Base-by-base conservation (phyloP, 37 sponge, comb jelly and placozoan genomes). In the Beroe ovata region DNA sequence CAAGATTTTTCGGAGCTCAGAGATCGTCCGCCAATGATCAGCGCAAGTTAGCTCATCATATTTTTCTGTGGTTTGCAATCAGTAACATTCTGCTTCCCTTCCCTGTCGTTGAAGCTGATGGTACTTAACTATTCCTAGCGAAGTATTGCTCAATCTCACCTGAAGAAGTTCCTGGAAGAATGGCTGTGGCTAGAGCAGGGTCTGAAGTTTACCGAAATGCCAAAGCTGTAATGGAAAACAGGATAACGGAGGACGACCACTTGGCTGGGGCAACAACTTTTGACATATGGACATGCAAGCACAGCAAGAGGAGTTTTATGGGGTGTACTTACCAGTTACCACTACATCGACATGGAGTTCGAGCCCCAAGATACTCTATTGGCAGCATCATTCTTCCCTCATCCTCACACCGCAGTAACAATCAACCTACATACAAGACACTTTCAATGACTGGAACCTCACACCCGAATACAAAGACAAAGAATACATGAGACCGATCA, bases 161-260 rank as follows among this genome's bases (percentile, higher is more conserved):
- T 19, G 59, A 58, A 18, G 16, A 58, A 58, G 18, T 58, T 18
- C 59, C 59, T 58, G 59, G 59, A 19, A 11, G 59, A 58, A 58
- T 19, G 16, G 59, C 59, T 58, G 18, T 58, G 18, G 59, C 11
- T 11, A 58, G 59, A 58, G 59, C 59, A 58, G 59, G 59, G 11
- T 19, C 59, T 58, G 59, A 58, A 58, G 59, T 58, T 58, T 58
- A 58, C 59, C 59, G 59, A 58, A 58, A 58, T 58, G 59, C 59
- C 11, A 58, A 58, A 58, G 59, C 59, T 19, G 59, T 58, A 58
- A 11, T 58, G 11, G 59, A 58, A 58, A 11, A 58, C 16, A 58
- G 59, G 16, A 16, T 62, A 62, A 18, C 63, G 26, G 63, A 62
- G 22, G 63, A 62, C 63, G 63, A 62, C 23, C 63, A 62, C 63